Base-by-base conservation (phyloP, 2,888 invertebrate species). In the Dicycla oo region DNA sequence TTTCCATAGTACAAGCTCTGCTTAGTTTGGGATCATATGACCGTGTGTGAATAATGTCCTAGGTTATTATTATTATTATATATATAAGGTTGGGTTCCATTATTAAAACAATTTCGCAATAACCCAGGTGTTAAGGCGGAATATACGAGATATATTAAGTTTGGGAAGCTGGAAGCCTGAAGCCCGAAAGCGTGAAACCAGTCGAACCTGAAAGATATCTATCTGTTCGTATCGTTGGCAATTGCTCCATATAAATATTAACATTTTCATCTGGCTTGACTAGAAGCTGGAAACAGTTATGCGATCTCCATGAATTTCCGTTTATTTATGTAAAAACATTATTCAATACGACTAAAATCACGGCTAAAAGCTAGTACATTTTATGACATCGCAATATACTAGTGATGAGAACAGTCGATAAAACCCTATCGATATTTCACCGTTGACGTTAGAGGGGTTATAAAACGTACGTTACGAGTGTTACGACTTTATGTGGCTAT, bases 351-450 rank as follows among this genome's bases (percentile, higher is more conserved):
- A 63, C 64, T 64, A 77, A 76, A 83, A 77, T 81, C 78, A 72
- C 66, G 73, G 69, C 62, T 75, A 69, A 75, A 75, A 69, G 45
- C 63, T 40, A 66, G 77, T 77, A 54, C 56, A 81, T 73, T 83
- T 79, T 73, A 82, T 73, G 70, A 79, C 69, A 80, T 62, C 62
- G 64, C 72, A 61, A 66, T 76, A 72, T 73, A 60, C 72, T 81
- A 87, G 88, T 88, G 86, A 82, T 78, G 87, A 71, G 75, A 83
- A 69, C 62, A 78, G 69, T 86, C 83, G 82, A 88, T 87, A 88
- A 87, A 83, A 80, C 69, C 20, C 38, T 87, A 86, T 89, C 89
- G 89, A 89, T 88, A 84, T 78, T 82, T 84, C 86, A 86, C 82
- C 69, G 72, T 62, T 72, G 77, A 80, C 72, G 75, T 87, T 85